Base-by-base conservation (phyloP, 2,888 invertebrate species). In the Agriopis leucophaearia region DNA sequence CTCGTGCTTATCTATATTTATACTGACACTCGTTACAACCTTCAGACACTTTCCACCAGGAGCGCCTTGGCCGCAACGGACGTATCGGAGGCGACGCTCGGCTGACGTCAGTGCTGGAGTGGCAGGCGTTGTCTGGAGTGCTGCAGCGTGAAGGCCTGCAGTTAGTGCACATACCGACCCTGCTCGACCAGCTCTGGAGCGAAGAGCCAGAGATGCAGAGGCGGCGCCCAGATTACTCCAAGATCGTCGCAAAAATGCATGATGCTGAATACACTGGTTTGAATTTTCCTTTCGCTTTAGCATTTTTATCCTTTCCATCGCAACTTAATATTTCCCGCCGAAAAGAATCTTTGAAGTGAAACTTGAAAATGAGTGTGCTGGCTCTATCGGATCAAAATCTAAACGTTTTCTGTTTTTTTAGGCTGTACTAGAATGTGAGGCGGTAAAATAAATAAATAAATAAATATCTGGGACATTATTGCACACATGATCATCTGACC, bases 141-240 rank as follows among this genome's bases (percentile, higher is more conserved):
- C 86, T 97, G 44, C 90, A 92, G 73, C 89, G 90, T 35, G 92
- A 88, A 66, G 93, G 90, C 0, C 85, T 95, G 56, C 90, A 90
- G 71, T 86, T 96, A 64, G 87, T 95, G n/a, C 94, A 95, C 63
- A 91, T 95, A n/a, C 94, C 89, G 0, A 97, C 97, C 78, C 90
- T 98, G 44, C 91, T 98, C 10, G 98, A 98, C 83, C 84, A 95
- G 72, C 95, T 98, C 69, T 98, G 98, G 98, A 94, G 93, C 57
- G 90, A 94, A 55, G 94, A 95, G 66, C 81, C 82, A 4, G 86
- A 91, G 58, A 83, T 84, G 0, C 76, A 73, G 42, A 80, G 81
- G 10, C 82, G 85, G 12, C 89, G 96, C 27, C 96, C 97, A 0
- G 91, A 91, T 36, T 95, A 95, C 60, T 94, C 94, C 9, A 89